These are phyloP conservation scores for Nebria salina DNA, from an alignment of 2,888 invertebrate species.

Conservation along the genomic window DNA sequence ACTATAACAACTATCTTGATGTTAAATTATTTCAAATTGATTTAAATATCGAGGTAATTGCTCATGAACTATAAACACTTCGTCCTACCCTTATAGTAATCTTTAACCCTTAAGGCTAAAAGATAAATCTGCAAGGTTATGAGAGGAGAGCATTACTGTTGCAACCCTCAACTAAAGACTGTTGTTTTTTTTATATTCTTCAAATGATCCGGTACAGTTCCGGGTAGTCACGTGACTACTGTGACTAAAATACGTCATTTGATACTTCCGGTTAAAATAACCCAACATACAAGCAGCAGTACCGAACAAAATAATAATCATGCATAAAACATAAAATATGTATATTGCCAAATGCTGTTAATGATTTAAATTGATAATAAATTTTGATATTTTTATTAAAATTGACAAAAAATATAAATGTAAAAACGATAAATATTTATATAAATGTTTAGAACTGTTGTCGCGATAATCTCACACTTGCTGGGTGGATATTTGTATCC, in stretches of 20 bases:
- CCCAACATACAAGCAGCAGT: constrained; percentile 8
- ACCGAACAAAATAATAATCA: constrained; percentile 9
- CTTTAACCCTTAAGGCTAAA: not conserved
- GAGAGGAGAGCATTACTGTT: not conserved
- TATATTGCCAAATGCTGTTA: not conserved
- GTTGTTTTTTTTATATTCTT: constrained; percentile 50
- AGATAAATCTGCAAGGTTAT: not conserved
- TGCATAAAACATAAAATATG: not conserved
- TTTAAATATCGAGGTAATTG: constrained; percentile 3
- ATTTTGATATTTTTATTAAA: not conserved
- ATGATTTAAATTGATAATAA: no score
- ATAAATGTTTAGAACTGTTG: constrained; percentile 12
- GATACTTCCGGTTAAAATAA: constrained; percentile 2
- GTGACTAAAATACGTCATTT: constrained; percentile 31
- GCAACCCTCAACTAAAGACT: not conserved
- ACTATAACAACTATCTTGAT: not conserved
- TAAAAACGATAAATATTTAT: not conserved
- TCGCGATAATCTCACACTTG: constrained; percentile 18
- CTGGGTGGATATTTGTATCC: constrained; percentile 7
- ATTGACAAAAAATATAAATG: not conserved
- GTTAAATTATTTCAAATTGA: not conserved
- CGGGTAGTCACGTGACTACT: constrained; percentile 49
- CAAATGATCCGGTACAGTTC: constrained; percentile 51
- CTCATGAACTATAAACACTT: not conserved
- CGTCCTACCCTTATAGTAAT: not conserved